phyloP scores from a whole-genome alignment of 2,113 vertebrate genomes.

The Megalops atlanticus region DNA sequence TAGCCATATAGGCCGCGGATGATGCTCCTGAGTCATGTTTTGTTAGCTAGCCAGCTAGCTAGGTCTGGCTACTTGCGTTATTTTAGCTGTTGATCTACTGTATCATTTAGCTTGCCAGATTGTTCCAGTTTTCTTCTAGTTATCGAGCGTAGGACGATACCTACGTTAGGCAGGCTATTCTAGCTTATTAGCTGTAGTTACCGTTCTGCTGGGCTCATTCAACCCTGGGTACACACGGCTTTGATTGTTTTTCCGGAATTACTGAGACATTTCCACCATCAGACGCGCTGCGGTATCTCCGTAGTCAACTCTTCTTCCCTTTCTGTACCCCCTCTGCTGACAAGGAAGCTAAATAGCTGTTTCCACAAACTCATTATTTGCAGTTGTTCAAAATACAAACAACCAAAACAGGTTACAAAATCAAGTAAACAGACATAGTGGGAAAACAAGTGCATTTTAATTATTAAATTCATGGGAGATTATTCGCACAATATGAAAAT shows the following conservation, averaged over 20 bases:
- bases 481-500: too few species aligned
- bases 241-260: not conserved
- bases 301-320: not conserved
- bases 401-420: too few species aligned
- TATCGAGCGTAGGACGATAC: too few species aligned
- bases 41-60: not conserved
- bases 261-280: not conserved
- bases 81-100: not conserved
- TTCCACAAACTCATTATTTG: slow-evolving; percentile 2
- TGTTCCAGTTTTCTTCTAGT: not conserved
- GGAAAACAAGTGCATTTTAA: too few species aligned
- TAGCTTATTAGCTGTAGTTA: too few species aligned
- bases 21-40: not conserved
- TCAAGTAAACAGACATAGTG: too few species aligned
- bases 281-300: not conserved
- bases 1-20: not conserved
- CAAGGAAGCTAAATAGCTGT: slow-evolving; percentile 56
- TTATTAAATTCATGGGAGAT: too few species aligned
- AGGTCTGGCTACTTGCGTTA: not conserved
- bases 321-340: slow-evolving; percentile 57
- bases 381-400: too few species aligned
- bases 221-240: not conserved
- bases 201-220: not conserved
- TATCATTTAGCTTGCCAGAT: not conserved
- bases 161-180: too few species aligned